Percentiles rank a stretch among this genome's conserved stretches.
phyloP scores from a whole-genome alignment of 2,113 vertebrate genomes.

The Chlorodrepanis virens region DNA sequence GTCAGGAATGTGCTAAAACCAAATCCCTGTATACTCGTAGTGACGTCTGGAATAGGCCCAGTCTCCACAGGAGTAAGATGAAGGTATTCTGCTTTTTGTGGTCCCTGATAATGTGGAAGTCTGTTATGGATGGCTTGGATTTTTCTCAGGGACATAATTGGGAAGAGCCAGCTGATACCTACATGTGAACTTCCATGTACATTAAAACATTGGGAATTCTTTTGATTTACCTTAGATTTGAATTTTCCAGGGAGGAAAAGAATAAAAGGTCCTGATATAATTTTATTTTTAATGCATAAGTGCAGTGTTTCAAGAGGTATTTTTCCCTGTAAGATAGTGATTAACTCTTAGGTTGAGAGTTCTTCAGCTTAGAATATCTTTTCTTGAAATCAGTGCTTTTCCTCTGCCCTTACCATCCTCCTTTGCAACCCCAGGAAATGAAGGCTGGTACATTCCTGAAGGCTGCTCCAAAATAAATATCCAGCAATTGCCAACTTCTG shows the following conservation, averaged over 20 bases:
- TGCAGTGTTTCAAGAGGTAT: not conserved
- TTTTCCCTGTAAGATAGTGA: not conserved
- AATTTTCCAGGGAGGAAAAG: not conserved
- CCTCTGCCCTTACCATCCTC: not conserved
- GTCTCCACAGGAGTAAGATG: not conserved
- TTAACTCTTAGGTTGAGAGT: not conserved
- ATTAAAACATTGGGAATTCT: not conserved
- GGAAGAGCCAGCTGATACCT: not conserved
- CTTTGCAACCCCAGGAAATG: not conserved
- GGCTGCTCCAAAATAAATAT: not conserved
- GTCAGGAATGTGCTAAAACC: conserved; percentile 5
- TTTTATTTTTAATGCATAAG: not conserved
- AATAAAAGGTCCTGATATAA: not conserved
- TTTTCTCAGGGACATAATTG: not conserved
- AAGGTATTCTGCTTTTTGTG: not conserved
- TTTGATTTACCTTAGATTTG: not conserved
- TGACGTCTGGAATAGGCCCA: not conserved
- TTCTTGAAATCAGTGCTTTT: not conserved
- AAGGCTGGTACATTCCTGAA: not conserved
- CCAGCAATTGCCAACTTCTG: not conserved
- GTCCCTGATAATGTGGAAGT: not conserved
- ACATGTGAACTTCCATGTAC: not conserved
- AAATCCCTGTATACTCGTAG: not conserved
- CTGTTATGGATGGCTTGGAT: not conserved
- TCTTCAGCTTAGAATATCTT: not conserved